A percentile compares a stretch with the other conserved stretches of the same genome.
Evolutionary conservation across 2,113 vertebrate genomes (phyloP).

Genomic region (Chaetorhynchus papuensis): DNA sequence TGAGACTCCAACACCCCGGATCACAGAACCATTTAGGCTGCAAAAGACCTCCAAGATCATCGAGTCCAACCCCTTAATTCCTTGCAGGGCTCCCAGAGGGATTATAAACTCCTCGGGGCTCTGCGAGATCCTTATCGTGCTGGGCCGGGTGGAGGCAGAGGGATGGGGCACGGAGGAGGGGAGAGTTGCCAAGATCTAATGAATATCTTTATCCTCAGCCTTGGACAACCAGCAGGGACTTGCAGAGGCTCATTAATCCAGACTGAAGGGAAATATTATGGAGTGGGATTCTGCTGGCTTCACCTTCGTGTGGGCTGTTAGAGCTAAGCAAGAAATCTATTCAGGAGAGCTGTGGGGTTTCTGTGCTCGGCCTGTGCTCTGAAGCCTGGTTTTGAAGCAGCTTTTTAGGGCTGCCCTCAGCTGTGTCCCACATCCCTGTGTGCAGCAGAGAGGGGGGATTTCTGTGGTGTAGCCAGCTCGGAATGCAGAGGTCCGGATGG

Average conservation of each 20-base stretch:
- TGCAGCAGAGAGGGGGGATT: neutral
- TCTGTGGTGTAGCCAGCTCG: neutral
- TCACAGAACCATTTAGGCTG: neutral
- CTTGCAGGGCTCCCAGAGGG: neutral
- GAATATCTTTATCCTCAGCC: neutral
- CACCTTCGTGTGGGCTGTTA: fast-evolving
- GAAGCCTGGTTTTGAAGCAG: neutral
- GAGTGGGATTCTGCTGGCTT: neutral
- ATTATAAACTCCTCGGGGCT: neutral
- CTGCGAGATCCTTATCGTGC: neutral
- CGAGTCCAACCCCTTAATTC: neutral
- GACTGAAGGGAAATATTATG: neutral
- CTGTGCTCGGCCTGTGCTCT: neutral
- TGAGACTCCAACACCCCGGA: neutral
- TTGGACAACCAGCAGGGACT: neutral
- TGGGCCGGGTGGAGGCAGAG: neutral
- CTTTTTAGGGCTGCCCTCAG: neutral
- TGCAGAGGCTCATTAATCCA: neutral
- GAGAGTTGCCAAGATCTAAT: neutral
- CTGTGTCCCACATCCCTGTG: neutral
- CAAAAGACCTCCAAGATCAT: neutral
- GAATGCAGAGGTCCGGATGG: neutral
- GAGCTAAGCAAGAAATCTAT: neutral
- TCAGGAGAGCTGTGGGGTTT: neutral
- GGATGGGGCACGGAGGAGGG: neutral